Evolutionary conservation across 2,113 vertebrate species (phyloP), one percentile per base, ranked within the genome.

Genomic region (Larimichthys crocea): DNA sequence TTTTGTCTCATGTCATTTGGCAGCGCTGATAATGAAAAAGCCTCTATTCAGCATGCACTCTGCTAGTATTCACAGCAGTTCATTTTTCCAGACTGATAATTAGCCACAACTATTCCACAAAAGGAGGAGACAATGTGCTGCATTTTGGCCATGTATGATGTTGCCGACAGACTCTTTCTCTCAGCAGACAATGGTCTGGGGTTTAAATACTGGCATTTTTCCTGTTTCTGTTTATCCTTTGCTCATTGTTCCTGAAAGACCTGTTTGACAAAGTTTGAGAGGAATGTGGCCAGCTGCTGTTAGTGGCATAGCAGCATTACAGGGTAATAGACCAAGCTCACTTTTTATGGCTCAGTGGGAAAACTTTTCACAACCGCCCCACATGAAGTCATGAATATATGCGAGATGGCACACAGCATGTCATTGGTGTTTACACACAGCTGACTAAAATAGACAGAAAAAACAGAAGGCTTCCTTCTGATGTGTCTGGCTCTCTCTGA

Each of bases 1-100:
- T 90, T 91, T 93, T 92, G 91, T 94, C 91, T 86, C 79, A 31
- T 84, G 91, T 90, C 86, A 91, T 93, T 93, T 91, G 92, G 89
- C 88, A 80, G 42, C 65, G 86, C 88, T 85, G 92, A 93, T 92
- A 91, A 88, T 88, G 90, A 78, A 85, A 88, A 83, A 67, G 49
- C 40, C 74, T 26, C 82, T 64, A 87, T 88, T 92, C 83, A 85
- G 44, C 61, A 71, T 44, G 49, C 67, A 79, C 62, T 75, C 69
- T 72, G 79, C 73, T 83, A 64, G 87, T 80, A 80, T 91, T 91
- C 86, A 86, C 74, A 71, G 85, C 77, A 52, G 63, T 89, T 91
- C 73, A 89, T 92, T 94, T 40, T 90, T 90, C 74, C 73, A 86
- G 80, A 40, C 80, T 68, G 80, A 89, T 92, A 91, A 94, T 94